A percentile compares a stretch with the other conserved stretches of the same genome.
phyloP scores from a whole-genome alignment of 2,797 vertebrate genomes.

The Pseudochromis fuscus region DNA sequence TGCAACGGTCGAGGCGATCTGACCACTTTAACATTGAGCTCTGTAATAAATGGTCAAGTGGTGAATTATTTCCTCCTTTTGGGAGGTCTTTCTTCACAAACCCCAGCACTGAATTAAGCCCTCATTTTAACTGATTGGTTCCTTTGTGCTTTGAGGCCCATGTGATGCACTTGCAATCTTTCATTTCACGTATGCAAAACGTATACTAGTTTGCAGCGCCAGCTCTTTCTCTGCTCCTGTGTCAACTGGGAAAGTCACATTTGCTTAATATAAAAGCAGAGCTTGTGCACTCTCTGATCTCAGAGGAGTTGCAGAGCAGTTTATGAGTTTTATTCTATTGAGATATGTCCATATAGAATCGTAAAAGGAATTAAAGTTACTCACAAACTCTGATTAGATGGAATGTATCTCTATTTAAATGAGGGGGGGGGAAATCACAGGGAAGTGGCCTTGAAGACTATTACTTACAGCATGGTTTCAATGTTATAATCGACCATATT shows the following conservation, averaged over 20 bases:
- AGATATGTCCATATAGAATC: slow-evolving; percentile 14
- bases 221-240: slow-evolving; percentile 19
- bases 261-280: slow-evolving; percentile 1
- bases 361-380: slow-evolving; percentile 21
- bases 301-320: neutral
- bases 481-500: slow-evolving; percentile 69
- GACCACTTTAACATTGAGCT: slow-evolving; percentile 68
- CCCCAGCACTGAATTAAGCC: slow-evolving; percentile 56
- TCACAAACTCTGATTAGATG: slow-evolving; percentile 43
- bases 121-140: slow-evolving; percentile 70
- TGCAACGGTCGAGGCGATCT: slow-evolving; percentile 16
- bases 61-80: slow-evolving; percentile 68
- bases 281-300: neutral
- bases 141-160: slow-evolving; percentile 53
- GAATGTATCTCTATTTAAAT: slow-evolving; percentile 30
- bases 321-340: neutral
- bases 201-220: slow-evolving; percentile 38
- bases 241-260: slow-evolving; percentile 29
- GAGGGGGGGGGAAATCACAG: slow-evolving; percentile 9
- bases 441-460: slow-evolving; percentile 57
- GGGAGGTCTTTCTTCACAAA: slow-evolving; percentile 50
- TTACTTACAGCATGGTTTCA: slow-evolving; percentile 56
- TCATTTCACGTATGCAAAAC: slow-evolving; percentile 35
- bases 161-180: slow-evolving; percentile 23
- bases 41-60: slow-evolving; percentile 62